Conservation (phyloP, 2,888 invertebrate species). For the Mechanitis messenoides region DNA sequence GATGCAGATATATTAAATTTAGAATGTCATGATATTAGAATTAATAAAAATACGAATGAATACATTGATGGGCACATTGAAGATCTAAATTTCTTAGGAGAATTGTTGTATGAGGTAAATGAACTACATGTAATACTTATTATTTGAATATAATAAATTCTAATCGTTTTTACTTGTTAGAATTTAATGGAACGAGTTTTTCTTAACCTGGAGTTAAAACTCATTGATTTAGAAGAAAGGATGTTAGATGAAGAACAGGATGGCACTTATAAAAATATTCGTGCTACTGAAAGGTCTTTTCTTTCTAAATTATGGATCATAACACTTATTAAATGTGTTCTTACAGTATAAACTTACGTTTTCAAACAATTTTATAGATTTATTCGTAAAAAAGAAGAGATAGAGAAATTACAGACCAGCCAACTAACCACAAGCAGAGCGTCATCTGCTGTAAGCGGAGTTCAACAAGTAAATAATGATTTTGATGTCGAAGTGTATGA, state of each 20-base stretch:
- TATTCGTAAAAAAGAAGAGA: conserved; percentile 52
- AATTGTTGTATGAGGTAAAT: conserved; percentile 48
- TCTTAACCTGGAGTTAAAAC: conserved; percentile 41
- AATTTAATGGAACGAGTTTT: conserved; percentile 45
- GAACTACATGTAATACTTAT: not conserved
- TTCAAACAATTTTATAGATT: conserved; percentile 38
- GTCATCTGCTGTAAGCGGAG: conserved; percentile 26
- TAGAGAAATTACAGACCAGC: conserved; percentile 43
- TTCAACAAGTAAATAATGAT: conserved; percentile 45
- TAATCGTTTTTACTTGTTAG: conserved; percentile 33
- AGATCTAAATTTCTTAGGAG: conserved; percentile 47
- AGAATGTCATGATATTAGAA: conserved; percentile 53
- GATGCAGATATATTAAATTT: conserved; percentile 56
- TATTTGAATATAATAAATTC: not conserved
- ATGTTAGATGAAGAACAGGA: conserved; percentile 32
- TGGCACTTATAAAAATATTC: conserved; percentile 33
- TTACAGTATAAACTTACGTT: conserved; percentile 1
- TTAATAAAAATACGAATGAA: conserved; percentile 49
- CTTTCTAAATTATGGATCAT: not conserved
- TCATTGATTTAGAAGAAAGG: conserved; percentile 31
- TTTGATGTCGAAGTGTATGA: conserved; percentile 53
- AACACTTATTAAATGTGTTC: not conserved
- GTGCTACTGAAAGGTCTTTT: conserved; percentile 46
- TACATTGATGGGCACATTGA: conserved; percentile 59
- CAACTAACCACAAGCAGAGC: conserved; percentile 27